Base-by-base conservation (phyloP, 1,140 invertebrate genomes). In the Phthorimaea operculella region DNA sequence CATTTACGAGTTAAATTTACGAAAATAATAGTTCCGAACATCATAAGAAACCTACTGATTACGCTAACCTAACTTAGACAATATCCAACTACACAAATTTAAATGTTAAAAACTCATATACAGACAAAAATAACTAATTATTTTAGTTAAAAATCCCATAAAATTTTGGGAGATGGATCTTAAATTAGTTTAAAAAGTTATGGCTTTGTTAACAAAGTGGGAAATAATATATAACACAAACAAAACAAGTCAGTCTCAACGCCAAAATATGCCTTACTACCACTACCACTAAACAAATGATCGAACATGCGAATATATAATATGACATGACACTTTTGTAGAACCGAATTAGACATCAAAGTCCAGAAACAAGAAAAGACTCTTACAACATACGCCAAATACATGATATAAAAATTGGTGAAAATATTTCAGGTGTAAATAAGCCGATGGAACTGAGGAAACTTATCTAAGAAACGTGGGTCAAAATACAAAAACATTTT, bases 211-310 rank as follows among this genome's bases (percentile, higher is more conserved):
- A 83, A 83, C 77, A 82, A 64, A 77, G 67, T 64, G 61, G 64
- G 64, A 71, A 79, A 78, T 76, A 84, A 84, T 79, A 82, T 82
- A 76, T 76, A 84, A 82, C 77, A 83, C 71, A 84, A 82, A 84
- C 81, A 84, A 84, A 82, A 84, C 81, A 82, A 81, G 73, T 84
- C 81, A 84, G 79, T 84, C 81, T 82, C 81, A 79, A 84, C 77
- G 72, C 70, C 74, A 75, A 83, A 82, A 80, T 75, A 79, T 77
- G 67, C 66, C 71, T 79, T 75, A 79, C 57, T 66, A 66, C 21
- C 21, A 28, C 21, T 28, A 28, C 70, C 72, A 70, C 62, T 70
- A 77, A 77, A 79, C 72, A 72, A 73, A 39, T 39, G 10, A n/a
- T 39, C n/a, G 36, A 39, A 39, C 36, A 4, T 39, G 36, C 36